Evolutionary conservation across 1,140 invertebrate species (phyloP).

Genomic region (Drosophila prosaltans): DNA sequence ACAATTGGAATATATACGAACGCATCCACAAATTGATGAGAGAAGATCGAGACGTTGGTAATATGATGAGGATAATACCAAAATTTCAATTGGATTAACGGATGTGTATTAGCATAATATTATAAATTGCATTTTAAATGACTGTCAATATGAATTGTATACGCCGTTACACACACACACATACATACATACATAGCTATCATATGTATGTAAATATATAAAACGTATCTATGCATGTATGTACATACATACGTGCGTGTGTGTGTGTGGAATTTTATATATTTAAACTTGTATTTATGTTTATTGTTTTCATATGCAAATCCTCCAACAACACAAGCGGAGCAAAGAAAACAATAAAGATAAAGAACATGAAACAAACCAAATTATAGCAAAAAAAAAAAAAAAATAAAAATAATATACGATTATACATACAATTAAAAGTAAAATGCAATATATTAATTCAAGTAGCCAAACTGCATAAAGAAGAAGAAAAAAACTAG

Average conservation of each 20-base stretch:
- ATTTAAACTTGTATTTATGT: slow-evolving; percentile 59
- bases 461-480: no score
- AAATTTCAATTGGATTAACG: slow-evolving; percentile 1
- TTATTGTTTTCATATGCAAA: slow-evolving; percentile 66
- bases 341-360: neutral
- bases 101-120: slow-evolving; percentile 16
- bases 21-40: slow-evolving; percentile 67
- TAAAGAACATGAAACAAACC: slow-evolving; percentile 27
- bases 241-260: neutral
- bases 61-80: slow-evolving; percentile 26
- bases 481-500: neutral
- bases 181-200: neutral
- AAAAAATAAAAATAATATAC: slow-evolving; percentile 47
- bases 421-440: slow-evolving; percentile 44
- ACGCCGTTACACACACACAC: slow-evolving; percentile 45
- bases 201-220: neutral
- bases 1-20: slow-evolving; percentile 84
- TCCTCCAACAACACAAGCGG: slow-evolving; percentile 19
- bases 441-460: slow-evolving; percentile 31
- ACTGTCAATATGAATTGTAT: slow-evolving; percentile 38
- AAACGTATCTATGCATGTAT: neutral
- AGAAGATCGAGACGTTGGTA: slow-evolving; percentile 48
- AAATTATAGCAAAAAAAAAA: slow-evolving; percentile 60
- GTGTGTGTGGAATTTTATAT: slow-evolving; percentile 7
- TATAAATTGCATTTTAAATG: slow-evolving; percentile 48